Base-by-base conservation (phyloP, 2,113 vertebrate genomes). In the Scatophagus argus region DNA sequence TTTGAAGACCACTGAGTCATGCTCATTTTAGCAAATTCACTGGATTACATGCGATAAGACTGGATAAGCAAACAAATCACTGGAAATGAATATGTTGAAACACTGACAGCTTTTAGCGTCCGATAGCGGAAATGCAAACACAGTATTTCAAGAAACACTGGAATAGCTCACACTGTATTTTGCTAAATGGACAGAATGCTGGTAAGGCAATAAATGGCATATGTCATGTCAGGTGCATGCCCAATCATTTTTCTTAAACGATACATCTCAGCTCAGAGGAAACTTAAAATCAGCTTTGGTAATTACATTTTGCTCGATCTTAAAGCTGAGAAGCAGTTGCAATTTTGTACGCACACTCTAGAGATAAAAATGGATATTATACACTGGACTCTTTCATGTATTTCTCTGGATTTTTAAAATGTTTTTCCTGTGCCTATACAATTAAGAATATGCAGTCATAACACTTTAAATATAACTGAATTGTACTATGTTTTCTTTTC, bases 91-190 rank as follows among this genome's bases (percentile, higher is more conserved):
- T 11, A 55, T 31, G 70, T 82, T 64, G 25, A 77, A 82, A 88
- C 81, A 77, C 83, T 84, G 86, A 84, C 46, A 32, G 44, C 49
- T 77, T 16, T 71, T 62, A 52, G 69, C 49, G 36, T 67, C 49
- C 71, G 31, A 69, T 71, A 21, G 38, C 61, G 41, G 19, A 83
- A 60, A 44, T 72, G 17, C 25, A n/a, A 86, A 86, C 81, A 88
- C 81, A 86, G 85, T 84, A 88, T 86, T 87, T 87, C 66, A 78
- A 83, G 38, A 83, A 86, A 92, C 90, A 92, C 90, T 92, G 92
- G 89, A 92, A 91, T 84, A 75, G 72, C 79, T 83, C 54, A 89
- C 72, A 91, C 84, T 93, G 87, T 83, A 78, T 69, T 75, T 79
- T 71, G 58, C 47, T 78, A 77, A 93, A 83, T 87, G 82, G 87